phyloP scores from a whole-genome alignment of 2,113 vertebrate species.

The Echinops telfairi region DNA sequence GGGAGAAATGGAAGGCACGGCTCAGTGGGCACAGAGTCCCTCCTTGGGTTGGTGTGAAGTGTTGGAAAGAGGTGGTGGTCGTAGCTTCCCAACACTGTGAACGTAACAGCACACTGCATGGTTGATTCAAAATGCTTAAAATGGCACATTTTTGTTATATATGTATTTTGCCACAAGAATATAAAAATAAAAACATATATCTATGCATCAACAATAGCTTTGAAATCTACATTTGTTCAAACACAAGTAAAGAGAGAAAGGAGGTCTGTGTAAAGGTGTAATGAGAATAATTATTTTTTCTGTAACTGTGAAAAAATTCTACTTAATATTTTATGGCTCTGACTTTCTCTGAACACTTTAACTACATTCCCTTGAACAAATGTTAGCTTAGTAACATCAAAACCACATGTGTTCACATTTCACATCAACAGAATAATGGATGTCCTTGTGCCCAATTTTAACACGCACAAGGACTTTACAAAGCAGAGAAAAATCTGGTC shows the following conservation, averaged over 20 bases:
- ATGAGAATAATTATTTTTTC: neutral
- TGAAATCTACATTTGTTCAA: neutral
- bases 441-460: slow-evolving; percentile 26
- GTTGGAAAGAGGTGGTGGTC: neutral
- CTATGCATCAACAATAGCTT: neutral
- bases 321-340: neutral
- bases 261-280: neutral
- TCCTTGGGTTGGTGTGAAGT: neutral
- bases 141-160: neutral
- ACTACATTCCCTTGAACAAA: slow-evolving; percentile 14
- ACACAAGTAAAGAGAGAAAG: neutral
- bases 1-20: neutral
- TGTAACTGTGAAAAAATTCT: neutral
- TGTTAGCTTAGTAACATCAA: slow-evolving; percentile 5
- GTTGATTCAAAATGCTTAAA: neutral
- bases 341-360: neutral
- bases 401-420: slow-evolving; percentile 22
- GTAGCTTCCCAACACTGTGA: neutral
- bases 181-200: neutral
- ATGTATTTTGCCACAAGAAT: neutral
- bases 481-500: neutral
- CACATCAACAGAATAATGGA: slow-evolving; percentile 30
- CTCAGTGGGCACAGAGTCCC: neutral
- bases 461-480: neutral
- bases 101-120: neutral